phyloP scores from a whole-genome alignment of 2,888 invertebrate species.

The Aleiodes testaceus region DNA sequence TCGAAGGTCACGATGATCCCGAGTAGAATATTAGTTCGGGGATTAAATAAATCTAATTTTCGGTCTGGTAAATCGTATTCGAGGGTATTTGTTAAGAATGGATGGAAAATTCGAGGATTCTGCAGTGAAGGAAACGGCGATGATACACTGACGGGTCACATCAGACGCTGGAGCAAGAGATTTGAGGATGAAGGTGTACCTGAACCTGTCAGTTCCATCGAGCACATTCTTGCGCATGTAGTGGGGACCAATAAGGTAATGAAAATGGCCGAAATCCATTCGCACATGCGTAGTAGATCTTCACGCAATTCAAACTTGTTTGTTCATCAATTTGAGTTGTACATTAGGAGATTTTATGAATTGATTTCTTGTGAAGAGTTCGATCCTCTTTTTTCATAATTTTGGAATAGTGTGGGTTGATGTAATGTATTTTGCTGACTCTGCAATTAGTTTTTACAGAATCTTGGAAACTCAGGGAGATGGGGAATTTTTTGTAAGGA shows the following conservation, averaged over 20 bases:
- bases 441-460: no score
- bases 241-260: conserved; percentile 75
- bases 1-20: conserved; percentile 10
- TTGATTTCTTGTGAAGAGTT: no score
- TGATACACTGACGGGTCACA: conserved; percentile 58
- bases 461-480: no score
- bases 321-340: not conserved
- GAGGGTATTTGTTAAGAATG: not conserved
- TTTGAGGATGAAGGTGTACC: conserved; percentile 73
- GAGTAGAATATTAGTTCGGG: conserved; percentile 3
- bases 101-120: not conserved
- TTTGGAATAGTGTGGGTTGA: no score
- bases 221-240: conserved; percentile 76
- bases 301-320: not conserved
- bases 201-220: conserved; percentile 76
- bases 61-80: not conserved
- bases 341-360: no score
- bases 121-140: conserved; percentile 17
- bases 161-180: conserved; percentile 73
- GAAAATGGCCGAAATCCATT: conserved; percentile 7
- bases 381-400: no score
- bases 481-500: no score
- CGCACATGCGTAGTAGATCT: conserved; percentile 4
- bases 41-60: not conserved
- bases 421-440: no score